Conservation (phyloP, 1,140 invertebrate genomes). For the Leptoteleia sp. region DNA sequence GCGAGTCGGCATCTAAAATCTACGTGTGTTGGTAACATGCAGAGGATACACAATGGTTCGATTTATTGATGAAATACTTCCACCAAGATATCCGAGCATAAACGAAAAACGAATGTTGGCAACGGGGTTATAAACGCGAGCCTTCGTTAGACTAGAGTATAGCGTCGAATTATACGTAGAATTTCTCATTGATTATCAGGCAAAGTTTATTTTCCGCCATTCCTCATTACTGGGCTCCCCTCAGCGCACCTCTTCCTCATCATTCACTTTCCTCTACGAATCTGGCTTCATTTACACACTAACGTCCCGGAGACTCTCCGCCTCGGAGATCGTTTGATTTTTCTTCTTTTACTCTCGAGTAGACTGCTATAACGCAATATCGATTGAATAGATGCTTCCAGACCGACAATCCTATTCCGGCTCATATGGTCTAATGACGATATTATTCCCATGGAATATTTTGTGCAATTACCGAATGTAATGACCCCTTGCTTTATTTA, state of each 20-base stretch:
- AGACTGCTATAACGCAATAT: constrained; percentile 51
- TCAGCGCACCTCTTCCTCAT: constrained; percentile 32
- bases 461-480: constrained; percentile 70
- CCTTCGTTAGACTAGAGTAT: constrained; percentile 34
- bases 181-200: constrained; percentile 74
- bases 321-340: constrained; percentile 70
- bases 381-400: constrained; percentile 65
- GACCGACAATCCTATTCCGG: constrained; percentile 58
- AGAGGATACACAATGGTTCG: constrained; percentile 39
- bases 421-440: constrained; percentile 67
- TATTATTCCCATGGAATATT: constrained; percentile 72
- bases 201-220: constrained; percentile 65
- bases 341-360: constrained; percentile 43
- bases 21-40: constrained; percentile 44
- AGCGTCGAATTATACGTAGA: constrained; percentile 42
- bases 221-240: constrained; percentile 37
- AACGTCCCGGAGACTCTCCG: constrained; percentile 58
- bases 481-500: constrained; percentile 66
- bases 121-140: constrained; percentile 39
- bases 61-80: constrained; percentile 55
- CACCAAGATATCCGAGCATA: constrained; percentile 52
- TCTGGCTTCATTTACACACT: constrained; percentile 73
- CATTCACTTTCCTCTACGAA: constrained; percentile 55
- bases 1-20: constrained; percentile 23
- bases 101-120: constrained; percentile 58